Base-by-base conservation (phyloP, 2,888 invertebrate species). In the Drosophila nr. perissopoda region DNA sequence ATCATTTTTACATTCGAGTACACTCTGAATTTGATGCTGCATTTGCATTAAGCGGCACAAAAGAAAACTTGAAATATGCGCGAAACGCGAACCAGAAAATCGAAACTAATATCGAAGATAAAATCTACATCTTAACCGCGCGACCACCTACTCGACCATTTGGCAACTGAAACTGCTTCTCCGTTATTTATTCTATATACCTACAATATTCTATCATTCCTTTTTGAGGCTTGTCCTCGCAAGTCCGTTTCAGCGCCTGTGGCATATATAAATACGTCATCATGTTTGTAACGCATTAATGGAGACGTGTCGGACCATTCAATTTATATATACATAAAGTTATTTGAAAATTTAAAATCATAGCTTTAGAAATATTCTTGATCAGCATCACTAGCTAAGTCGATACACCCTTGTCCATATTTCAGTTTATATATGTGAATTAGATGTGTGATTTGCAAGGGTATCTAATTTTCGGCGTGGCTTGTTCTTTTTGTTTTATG, bases 91-190 rank as follows among this genome's bases (percentile, higher is more conserved):
- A 38, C 16, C 2, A 25, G 38, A 29, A 29, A 29, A n/a, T 21
- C 46, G 31, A 61, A 51, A 38, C 36, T 33, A 52, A 53, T 13
- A 53, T 31, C 3, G n/a, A 40, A 49, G 2, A 48, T 31, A 16
- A 33, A 18, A 18, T 46, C 16, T 6, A 25, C 54, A 38, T 51
- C 56, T 36, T 53, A 60, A 72, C 66, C 58, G 54, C 65, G 81
- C 70, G 52, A 33, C 42, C 74, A 40, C 65, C 46, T 59, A 54
- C 68, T 67, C 52, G 56, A 68, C 54, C 58, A 13, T 8, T 40
- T 66, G 49, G 63, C 83, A 76, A 81, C 81, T 81, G 81, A 74
- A 67, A 71, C 63, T 40, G 61, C 63, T 46, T 31, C 66, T 73
- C 36, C 60, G 51, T 61, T 10, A 25, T 62, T 11, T 29, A 4